Percentiles rank a stretch among this genome's conserved stretches.
Conservation (phyloP, 2,797 vertebrate genomes). For the Hybognathus amarus region DNA sequence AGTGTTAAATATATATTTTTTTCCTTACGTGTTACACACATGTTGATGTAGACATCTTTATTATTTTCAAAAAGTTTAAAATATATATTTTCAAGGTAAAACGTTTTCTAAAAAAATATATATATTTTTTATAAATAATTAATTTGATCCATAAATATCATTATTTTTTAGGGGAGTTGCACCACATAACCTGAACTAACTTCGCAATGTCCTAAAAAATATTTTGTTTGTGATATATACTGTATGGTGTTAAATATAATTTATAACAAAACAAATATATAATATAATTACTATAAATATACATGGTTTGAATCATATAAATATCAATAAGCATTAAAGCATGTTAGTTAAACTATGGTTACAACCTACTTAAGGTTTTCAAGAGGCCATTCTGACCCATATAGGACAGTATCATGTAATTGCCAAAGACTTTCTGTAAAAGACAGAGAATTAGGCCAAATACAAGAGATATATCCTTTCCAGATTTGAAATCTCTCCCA, state of each 20-base stretch:
- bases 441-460: not conserved
- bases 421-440: not conserved
- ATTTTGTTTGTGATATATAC: not conserved
- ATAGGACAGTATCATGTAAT: conserved; percentile 2
- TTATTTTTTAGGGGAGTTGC: not conserved
- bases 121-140: not conserved
- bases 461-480: not conserved
- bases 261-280: not conserved
- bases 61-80: not conserved
- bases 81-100: not conserved
- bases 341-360: not conserved
- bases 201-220: not conserved
- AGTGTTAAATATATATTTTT: too few relatives aligned
- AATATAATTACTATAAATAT: not conserved
- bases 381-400: not conserved
- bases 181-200: not conserved
- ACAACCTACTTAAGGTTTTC: not conserved
- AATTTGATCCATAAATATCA: not conserved
- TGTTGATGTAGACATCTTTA: not conserved
- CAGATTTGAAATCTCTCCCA: not conserved
- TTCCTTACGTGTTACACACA: not conserved
- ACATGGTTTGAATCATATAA: not conserved
- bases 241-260: not conserved
- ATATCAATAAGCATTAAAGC: not conserved
- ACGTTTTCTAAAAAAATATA: not conserved